Conservation (phyloP, 2,797 vertebrate genomes). For the Rhodeus uyekii region DNA sequence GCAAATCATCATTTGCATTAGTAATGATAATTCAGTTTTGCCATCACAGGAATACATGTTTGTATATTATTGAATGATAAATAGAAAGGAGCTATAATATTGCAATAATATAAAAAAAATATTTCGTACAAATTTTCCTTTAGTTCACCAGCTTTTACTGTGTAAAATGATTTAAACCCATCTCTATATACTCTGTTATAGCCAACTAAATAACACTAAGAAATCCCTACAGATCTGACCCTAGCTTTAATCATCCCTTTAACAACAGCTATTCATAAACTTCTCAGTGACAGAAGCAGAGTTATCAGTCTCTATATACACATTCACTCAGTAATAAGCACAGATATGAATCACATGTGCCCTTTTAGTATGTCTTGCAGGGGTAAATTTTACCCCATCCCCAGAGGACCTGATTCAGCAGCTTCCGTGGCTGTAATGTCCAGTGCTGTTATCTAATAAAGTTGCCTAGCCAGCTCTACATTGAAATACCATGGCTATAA, state of each 20-base stretch:
- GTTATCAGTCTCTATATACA: neutral
- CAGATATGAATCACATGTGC: constrained; percentile 43
- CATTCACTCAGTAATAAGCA: constrained; percentile 30
- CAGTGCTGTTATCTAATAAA: constrained; percentile 52
- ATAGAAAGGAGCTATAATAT: neutral
- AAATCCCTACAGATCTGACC: neutral
- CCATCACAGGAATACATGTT: neutral
- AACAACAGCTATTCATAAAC: constrained; percentile 17
- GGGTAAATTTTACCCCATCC: constrained; percentile 45
- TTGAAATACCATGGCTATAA: constrained; percentile 51
- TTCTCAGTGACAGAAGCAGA: constrained; percentile 1
- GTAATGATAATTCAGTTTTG: neutral
- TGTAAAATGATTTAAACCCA: neutral
- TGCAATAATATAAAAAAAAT: neutral
- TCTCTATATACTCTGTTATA: neutral
- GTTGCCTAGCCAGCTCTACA: constrained; percentile 17
- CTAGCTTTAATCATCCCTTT: neutral
- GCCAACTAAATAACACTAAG: neutral
- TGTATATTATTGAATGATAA: neutral
- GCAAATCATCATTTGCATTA: neutral
- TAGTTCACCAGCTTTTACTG: neutral
- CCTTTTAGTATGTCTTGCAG: constrained; percentile 42
- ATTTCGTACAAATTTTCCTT: neutral
- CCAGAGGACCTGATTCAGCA: constrained; percentile 49
- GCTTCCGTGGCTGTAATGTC: constrained; percentile 7